Conservation (phyloP, 2,888 invertebrate genomes). For the Oligia latruncula region DNA sequence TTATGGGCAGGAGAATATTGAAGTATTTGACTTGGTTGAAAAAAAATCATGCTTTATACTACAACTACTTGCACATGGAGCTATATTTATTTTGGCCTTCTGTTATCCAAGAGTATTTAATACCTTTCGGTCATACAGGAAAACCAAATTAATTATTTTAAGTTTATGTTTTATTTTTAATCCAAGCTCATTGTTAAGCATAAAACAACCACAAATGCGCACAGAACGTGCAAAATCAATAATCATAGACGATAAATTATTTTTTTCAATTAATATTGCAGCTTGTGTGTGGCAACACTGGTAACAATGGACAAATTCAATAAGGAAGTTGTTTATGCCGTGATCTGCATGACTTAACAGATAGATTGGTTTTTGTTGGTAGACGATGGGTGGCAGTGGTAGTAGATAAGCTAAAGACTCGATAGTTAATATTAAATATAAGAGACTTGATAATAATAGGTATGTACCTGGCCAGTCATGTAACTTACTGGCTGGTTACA, state of each 20-base stretch:
- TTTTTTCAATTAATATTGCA: constrained; percentile 49
- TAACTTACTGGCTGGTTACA: neutral
- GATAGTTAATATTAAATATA: neutral
- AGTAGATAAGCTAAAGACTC: neutral
- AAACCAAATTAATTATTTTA: neutral
- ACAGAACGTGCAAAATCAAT: constrained; percentile 35
- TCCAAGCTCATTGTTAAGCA: neutral
- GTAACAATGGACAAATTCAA: constrained; percentile 57
- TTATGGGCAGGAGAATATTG: neutral
- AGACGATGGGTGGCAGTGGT: constrained; percentile 11
- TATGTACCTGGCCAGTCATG: neutral
- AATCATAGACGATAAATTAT: constrained; percentile 33
- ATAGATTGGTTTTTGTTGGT: constrained; percentile 54
- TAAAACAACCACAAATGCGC: neutral
- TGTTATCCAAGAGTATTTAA: constrained; percentile 13
- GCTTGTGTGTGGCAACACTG: constrained; percentile 46
- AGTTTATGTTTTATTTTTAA: constrained; percentile 8
- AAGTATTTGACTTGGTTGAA: neutral
- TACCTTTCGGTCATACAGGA: constrained; percentile 20
- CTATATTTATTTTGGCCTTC: constrained; percentile 6
- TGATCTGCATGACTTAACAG: constrained; percentile 64
- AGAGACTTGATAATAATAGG: neutral
- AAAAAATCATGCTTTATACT: neutral
- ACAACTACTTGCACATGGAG: neutral
- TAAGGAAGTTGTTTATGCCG: constrained; percentile 61